Evolutionary conservation across 2,888 invertebrate genomes (phyloP).

Genomic region (Leptopilina syphax): DNA sequence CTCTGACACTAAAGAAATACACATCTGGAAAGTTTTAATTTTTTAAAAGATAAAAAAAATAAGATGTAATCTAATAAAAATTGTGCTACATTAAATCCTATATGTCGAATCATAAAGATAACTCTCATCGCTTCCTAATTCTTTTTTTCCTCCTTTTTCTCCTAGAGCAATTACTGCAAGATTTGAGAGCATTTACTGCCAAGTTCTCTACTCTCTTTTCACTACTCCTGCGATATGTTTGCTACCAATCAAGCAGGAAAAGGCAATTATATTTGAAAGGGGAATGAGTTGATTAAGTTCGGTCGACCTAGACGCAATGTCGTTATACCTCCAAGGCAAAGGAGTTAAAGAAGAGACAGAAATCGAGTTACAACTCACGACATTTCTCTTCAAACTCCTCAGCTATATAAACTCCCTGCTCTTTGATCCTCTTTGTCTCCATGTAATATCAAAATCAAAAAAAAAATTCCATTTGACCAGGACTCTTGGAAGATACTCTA

Average conservation of each 20-base stretch:
- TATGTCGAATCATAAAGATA: slow-evolving; percentile 13
- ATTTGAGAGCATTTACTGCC: slow-evolving; percentile 11
- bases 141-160: not conserved
- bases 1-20: not conserved
- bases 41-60: not conserved
- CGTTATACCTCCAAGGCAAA: slow-evolving; percentile 5
- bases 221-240: slow-evolving; percentile 2
- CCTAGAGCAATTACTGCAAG: slow-evolving; percentile 8
- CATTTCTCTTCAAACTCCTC: not conserved
- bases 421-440: not conserved
- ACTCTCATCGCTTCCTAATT: not conserved
- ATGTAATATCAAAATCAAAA: not conserved
- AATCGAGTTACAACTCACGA: not conserved
- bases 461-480: not conserved
- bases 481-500: not conserved
- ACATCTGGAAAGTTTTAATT: slow-evolving; percentile 4
- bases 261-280: slow-evolving; percentile 31
- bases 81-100: slow-evolving; percentile 7
- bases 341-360: slow-evolving; percentile 11
- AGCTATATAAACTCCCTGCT: not conserved
- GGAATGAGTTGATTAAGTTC: slow-evolving; percentile 35
- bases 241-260: slow-evolving; percentile 28
- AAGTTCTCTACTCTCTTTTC: slow-evolving; percentile 4
- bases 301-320: slow-evolving; percentile 20
- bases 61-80: slow-evolving; percentile 6